These are phyloP conservation scores for Carcinoscorpius rotundicauda DNA, from an alignment of 1,140 invertebrate genomes.

Conservation along the genomic window DNA sequence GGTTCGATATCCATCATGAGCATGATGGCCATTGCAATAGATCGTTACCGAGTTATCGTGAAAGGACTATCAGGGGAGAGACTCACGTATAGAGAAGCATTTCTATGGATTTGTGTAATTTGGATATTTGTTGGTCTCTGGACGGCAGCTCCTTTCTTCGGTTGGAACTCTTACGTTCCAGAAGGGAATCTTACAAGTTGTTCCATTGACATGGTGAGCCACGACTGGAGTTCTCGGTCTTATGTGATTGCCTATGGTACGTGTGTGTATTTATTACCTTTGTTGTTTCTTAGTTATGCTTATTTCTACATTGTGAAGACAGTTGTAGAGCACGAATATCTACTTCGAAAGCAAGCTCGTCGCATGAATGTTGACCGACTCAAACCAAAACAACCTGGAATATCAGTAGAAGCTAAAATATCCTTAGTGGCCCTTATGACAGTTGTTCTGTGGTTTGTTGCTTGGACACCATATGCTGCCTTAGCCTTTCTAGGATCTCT, in stretches of 20 bases:
- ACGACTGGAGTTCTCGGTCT: conserved; percentile 43
- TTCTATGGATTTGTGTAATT: conserved; percentile 50
- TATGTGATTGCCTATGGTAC: conserved; percentile 54
- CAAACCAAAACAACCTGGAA: neutral
- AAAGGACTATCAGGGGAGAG: conserved; percentile 58
- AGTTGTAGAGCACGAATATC: conserved; percentile 64
- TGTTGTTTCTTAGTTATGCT: conserved; percentile 56
- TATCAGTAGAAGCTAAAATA: neutral
- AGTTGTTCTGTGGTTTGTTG: conserved; percentile 66
- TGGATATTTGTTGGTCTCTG: conserved; percentile 53
- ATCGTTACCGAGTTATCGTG: conserved; percentile 73
- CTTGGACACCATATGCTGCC: conserved; percentile 67
- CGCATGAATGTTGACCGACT: conserved; percentile 60
- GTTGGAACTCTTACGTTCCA: conserved; percentile 68
- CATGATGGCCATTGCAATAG: conserved; percentile 65
- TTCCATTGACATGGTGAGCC: conserved; percentile 63
- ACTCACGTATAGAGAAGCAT: conserved; percentile 50
- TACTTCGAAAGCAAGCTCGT: conserved; percentile 69
- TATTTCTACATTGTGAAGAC: conserved; percentile 68
- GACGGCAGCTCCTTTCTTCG: conserved; percentile 58
- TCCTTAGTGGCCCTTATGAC: conserved; percentile 56
- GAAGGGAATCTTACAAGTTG: conserved; percentile 75
- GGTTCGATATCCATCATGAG: conserved; percentile 69
- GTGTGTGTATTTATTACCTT: conserved; percentile 55
- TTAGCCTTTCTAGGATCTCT: conserved; percentile 65